Evolutionary conservation across 2,888 invertebrate genomes (phyloP), one percentile per base, ranked within the genome.

Genomic region (Aelia acuminata): DNA sequence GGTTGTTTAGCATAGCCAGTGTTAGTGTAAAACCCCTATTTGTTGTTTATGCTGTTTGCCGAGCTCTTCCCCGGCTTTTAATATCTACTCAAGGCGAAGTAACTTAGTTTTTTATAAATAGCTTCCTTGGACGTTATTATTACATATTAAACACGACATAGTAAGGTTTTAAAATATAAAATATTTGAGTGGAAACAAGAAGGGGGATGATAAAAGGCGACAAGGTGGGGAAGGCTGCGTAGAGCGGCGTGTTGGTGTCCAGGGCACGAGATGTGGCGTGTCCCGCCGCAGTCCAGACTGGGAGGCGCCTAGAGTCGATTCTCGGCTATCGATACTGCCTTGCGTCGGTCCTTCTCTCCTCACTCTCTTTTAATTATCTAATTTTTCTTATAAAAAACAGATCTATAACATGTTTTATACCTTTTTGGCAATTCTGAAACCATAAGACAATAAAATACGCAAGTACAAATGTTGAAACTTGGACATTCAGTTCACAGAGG

Each of bases 191-290:
- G 10, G 43, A 8, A 39, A 80, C 43, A 80, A 80, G 80, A 47
- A 47, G 22, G 39, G 43, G n/a, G 43, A 80, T 43, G 80, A n/a
- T 80, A 43, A 43, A 75, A 75, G 22, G 22, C 11, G 75, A 39
- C 31, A 39, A 20, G 15, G 35, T 3, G 43, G 39, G 39, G 22
- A 1, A 13, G 43, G 75, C 20, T 10, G 7, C 39, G 75, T 35
- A 35, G 31, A 70, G 70, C n/a, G n/a, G n/a, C 7, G 75, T 26
- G 57, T 11, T 31, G 22, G 22, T 43, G 43, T 43, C 80, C 22
- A 47, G 22, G 80, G 43, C 80, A 80, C 80, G 80, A 80, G 80
- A 80, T 80, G 80, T 80, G 43, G 80, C 80, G 80, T 80, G 80
- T 20, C 43, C 20, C n/a, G 43, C 22, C 0, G 80, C 80, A 80